Conservation (phyloP, 2,797 vertebrate species). For the Parotocinclus haroldoi region DNA sequence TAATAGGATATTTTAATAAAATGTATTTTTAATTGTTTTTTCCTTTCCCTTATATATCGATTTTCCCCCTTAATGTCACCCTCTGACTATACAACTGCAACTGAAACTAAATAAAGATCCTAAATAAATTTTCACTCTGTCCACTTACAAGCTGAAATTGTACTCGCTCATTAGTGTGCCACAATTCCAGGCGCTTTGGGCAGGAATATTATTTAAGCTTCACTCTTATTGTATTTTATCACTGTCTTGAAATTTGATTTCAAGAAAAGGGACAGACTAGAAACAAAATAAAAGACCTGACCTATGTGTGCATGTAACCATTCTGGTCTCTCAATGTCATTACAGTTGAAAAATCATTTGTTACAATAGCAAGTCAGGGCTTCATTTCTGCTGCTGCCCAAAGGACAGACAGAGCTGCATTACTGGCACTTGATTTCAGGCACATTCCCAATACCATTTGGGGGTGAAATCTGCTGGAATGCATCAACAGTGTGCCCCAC, state of each 20-base stretch:
- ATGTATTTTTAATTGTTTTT: slow-evolving; percentile 18
- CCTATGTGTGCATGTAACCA: too few relatives aligned
- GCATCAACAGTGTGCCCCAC: slow-evolving; percentile 30
- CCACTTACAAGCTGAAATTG: neutral
- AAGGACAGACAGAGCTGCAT: slow-evolving; percentile 16
- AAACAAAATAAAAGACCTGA: too few relatives aligned
- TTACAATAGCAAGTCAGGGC: slow-evolving; percentile 19
- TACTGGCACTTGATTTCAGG: slow-evolving; percentile 41
- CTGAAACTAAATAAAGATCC: neutral
- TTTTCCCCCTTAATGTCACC: neutral
- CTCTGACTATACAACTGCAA: neutral
- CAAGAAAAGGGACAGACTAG: too few relatives aligned
- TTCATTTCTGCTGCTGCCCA: slow-evolving; percentile 17
- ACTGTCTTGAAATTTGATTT: too few relatives aligned
- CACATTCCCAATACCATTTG: slow-evolving; percentile 40
- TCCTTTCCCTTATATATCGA: neutral
- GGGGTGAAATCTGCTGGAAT: slow-evolving; percentile 48
- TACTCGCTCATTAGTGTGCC: too few relatives aligned
- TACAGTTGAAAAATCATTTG: slow-evolving; percentile 33
- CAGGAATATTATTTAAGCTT: too few relatives aligned
- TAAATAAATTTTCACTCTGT: slow-evolving; percentile 12
- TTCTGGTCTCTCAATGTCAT: slow-evolving; percentile 10
- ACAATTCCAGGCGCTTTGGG: too few relatives aligned
- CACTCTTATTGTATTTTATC: too few relatives aligned
- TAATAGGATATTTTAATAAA: slow-evolving; percentile 25